Evolutionary conservation across 2,113 vertebrate genomes (phyloP).

Genomic region (Eurypyga helias): DNA sequence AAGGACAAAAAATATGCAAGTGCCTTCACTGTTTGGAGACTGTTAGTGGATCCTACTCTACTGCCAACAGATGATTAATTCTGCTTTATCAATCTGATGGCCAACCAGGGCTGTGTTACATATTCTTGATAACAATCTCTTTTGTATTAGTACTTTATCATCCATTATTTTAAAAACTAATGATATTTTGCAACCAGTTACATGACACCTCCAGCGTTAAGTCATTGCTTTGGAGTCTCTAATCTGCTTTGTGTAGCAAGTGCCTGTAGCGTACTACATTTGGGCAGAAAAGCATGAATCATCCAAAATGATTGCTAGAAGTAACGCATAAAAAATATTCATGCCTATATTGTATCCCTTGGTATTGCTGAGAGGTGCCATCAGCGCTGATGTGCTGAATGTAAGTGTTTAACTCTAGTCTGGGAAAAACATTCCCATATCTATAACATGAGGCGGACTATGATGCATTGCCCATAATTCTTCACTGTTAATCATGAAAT

Average conservation of each 20-base stretch:
- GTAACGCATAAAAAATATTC: neutral
- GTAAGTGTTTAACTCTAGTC: neutral
- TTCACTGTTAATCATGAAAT: neutral
- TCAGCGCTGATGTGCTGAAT: neutral
- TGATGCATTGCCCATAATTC: neutral
- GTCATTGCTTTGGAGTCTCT: neutral
- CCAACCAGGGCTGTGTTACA: neutral
- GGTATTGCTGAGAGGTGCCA: neutral
- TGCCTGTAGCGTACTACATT: neutral
- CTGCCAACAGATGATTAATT: neutral
- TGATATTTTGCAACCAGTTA: neutral
- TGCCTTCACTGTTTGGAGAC: neutral
- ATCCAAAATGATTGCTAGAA: neutral
- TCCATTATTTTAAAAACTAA: neutral
- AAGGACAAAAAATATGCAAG: neutral
- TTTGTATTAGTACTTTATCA: neutral
- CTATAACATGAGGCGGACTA: neutral
- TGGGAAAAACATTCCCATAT: neutral
- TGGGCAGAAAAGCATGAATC: neutral
- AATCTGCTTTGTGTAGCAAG: neutral
- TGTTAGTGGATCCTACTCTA: neutral
- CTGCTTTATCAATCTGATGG: neutral
- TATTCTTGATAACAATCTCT: neutral
- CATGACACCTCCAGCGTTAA: neutral
- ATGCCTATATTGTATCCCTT: neutral